A percentile compares a stretch with the other conserved stretches of the same genome.
These are phyloP conservation scores for Nansenia antarctica DNA, from an alignment of 2,113 vertebrate species.

Conservation along the genomic window DNA sequence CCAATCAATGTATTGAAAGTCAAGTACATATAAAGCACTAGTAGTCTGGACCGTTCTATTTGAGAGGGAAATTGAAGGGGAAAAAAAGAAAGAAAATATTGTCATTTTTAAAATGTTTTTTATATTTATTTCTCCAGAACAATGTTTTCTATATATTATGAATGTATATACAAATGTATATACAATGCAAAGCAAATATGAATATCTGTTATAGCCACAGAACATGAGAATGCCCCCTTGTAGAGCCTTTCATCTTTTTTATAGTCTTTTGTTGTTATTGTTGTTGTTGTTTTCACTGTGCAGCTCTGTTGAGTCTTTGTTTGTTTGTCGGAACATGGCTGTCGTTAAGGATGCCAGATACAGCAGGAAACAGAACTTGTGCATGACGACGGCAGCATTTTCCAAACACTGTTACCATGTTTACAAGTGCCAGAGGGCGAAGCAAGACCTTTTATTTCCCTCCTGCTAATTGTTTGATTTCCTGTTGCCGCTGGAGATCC, in stretches of 20 bases:
- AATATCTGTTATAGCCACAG: too few species aligned
- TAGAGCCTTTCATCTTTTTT: not conserved
- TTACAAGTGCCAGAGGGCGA: slow-evolving; percentile 70
- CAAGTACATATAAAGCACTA: too few species aligned
- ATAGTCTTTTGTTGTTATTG: not conserved
- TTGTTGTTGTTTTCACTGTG: not conserved
- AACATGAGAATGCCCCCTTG: not conserved
- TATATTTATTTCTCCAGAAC: too few species aligned
- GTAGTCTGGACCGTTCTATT: too few species aligned
- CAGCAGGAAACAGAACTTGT: slow-evolving; percentile 49
- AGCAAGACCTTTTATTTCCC: slow-evolving; percentile 74
- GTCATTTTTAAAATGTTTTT: not conserved
- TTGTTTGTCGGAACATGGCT: slow-evolving; percentile 14
- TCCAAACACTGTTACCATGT: slow-evolving; percentile 64
- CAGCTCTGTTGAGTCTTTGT: not conserved
- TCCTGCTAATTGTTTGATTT: slow-evolving; percentile 84
- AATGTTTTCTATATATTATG: not conserved
- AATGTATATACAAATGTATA: too few species aligned
- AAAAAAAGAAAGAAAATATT: too few species aligned
- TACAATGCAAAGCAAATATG: too few species aligned
- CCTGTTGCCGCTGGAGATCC: slow-evolving; percentile 72
- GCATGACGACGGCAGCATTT: slow-evolving; percentile 55
- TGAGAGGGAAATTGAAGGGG: too few species aligned
- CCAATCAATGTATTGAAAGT: too few species aligned
- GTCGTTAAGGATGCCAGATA: slow-evolving; percentile 19